A percentile compares a stretch with the other conserved stretches of the same genome.
Evolutionary conservation across 2,888 invertebrate species (phyloP).

Genomic region (Helobdella robusta): DNA sequence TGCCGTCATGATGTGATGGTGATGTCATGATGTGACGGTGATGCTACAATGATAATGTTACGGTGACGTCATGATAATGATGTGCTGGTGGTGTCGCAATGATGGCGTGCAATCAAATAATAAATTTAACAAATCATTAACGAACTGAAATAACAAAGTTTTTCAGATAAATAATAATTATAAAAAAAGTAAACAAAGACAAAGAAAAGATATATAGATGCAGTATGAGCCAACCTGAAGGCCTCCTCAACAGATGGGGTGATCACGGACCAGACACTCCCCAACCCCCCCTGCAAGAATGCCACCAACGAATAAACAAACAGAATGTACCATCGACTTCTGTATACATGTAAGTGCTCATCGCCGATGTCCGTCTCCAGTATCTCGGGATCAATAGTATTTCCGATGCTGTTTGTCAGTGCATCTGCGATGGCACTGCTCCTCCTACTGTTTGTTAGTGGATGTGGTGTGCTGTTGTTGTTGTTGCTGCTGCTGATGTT

Average conservation of each 20-base stretch:
- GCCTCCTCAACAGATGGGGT: conserved; percentile 32
- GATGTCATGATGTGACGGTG: background rate
- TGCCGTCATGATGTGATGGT: background rate
- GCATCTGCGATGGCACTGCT: no score
- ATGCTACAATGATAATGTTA: background rate
- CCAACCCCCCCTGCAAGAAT: conserved; percentile 33
- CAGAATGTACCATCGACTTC: conserved; percentile 34
- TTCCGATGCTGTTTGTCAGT: no score
- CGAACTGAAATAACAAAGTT: background rate
- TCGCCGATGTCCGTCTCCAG: no score
- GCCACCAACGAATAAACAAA: conserved; percentile 29
- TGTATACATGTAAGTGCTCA: conserved; percentile 29
- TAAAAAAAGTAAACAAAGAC: no score
- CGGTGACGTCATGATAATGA: background rate
- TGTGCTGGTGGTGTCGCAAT: background rate
- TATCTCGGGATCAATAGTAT: no score
- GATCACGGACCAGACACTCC: conserved; percentile 32
- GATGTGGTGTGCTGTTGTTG: no score
- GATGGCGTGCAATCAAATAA: background rate
- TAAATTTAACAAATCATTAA: background rate
- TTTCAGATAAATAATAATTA: no score
- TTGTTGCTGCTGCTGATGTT: no score
- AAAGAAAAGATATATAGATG: no score
- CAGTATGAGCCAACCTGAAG: conserved; percentile 19
- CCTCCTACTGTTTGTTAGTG: no score